Percentiles rank a stretch among this genome's conserved stretches.
These are phyloP conservation scores for Diloba caeruleocephala DNA, from an alignment of 2,888 invertebrate genomes.

Conservation along the genomic window DNA sequence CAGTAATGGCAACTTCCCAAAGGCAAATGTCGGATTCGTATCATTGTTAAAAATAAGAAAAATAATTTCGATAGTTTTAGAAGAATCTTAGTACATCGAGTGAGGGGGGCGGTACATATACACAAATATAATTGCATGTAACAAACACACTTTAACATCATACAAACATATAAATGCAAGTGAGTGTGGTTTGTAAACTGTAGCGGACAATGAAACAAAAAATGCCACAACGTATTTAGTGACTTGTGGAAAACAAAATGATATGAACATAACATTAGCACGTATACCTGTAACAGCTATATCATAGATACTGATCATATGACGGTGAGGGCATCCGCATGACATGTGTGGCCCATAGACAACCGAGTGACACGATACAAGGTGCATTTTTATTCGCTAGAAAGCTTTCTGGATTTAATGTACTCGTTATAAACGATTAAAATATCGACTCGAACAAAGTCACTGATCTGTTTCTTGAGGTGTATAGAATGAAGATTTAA, in stretches of 20 bases:
- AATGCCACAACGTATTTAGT: constrained; percentile 44
- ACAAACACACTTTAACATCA: constrained; percentile 62
- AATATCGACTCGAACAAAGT: no score
- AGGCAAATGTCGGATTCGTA: constrained; percentile 86
- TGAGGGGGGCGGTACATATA: constrained; percentile 49
- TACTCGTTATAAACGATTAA: no score
- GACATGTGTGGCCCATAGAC: constrained; percentile 8
- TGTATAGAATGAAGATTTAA: no score
- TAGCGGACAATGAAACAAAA: constrained; percentile 73
- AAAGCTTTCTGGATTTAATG: no score
- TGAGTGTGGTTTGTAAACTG: constrained; percentile 87
- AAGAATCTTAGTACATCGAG: constrained; percentile 57
- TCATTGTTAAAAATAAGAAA: constrained; percentile 51
- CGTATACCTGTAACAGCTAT: constrained; percentile 40
- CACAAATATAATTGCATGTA: constrained; percentile 48
- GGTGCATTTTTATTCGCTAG: constrained; percentile 20
- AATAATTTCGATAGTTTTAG: constrained; percentile 42
- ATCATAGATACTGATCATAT: constrained; percentile 78
- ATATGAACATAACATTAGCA: constrained; percentile 37
- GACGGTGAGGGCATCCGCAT: constrained; percentile 72
- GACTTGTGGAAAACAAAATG: constrained; percentile 43
- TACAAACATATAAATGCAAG: constrained; percentile 83
- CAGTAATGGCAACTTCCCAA: constrained; percentile 84
- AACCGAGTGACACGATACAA: constrained; percentile 17
- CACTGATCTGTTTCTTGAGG: no score